Evolutionary conservation across 1,140 invertebrate species (phyloP), one percentile per base, ranked within the genome.

Genomic region (Heliconius melpomene): DNA sequence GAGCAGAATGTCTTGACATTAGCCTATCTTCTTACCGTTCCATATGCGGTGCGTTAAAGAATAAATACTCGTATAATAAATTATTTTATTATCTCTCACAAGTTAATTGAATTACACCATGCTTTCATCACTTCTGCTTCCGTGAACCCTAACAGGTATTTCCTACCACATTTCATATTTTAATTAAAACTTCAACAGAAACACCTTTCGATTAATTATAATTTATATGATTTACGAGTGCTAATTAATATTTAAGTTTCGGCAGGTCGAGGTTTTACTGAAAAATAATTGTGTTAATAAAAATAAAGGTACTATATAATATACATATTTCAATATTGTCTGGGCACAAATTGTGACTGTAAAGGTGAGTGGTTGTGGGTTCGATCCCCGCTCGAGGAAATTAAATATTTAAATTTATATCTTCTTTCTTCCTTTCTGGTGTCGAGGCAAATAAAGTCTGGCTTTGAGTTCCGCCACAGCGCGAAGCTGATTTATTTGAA

Each of bases 21-120:
- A 52, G 13, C 3, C 7, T 52, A 2, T 16, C 50, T 54, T 16
- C 16, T 20, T 54, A 0, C 18, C 52, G 1, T 18, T 11, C 16
- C 18, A 20, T 18, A 20, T 54, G 18, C 52, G 16, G 52, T 11
- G 16, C 16, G 3, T 11, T 46, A 46, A 11, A 46, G 8, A 46
- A 13, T 2, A 46, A 20, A 18, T 32, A 32, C 29, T 32, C 29
- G 3, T 32, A 32, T 32, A 32, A 57, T 23, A 23, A 23, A 23
- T 57, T 13, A 46, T 11, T 11, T 66, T 32, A 32, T 36, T 0
- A 66, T 3, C 29, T 32, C 23, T 66, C 1, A 66, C 5, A 66
- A 29, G 60, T 66, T 29, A 75, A 60, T 36, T 36, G 9, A 75
- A 57, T 75, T 75, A 57, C 23, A 32, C 52, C 74, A 75, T 75